These are phyloP conservation scores for Altica lythri DNA, from an alignment of 2,888 invertebrate species.

Conservation along the genomic window DNA sequence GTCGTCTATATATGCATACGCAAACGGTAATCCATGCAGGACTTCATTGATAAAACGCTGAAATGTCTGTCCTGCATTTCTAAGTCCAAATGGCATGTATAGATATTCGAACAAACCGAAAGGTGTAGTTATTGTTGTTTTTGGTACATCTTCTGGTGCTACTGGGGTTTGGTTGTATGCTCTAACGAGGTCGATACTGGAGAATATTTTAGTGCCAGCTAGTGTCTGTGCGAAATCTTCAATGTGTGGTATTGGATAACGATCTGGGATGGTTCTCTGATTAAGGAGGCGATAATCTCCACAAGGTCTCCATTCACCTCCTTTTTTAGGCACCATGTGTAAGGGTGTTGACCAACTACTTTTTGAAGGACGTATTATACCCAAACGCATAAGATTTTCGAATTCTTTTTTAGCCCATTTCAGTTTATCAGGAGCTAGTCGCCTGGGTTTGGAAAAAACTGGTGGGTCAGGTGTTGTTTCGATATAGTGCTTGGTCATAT, in stretches of 20 bases:
- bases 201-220: conserved; percentile 40
- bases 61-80: conserved; percentile 53
- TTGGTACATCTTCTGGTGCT: conserved; percentile 9
- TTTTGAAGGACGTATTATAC: conserved; percentile 10
- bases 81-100: no score
- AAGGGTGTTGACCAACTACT: conserved; percentile 8
- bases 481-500: background rate
- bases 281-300: no score
- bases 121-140: conserved; percentile 4
- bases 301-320: conserved; percentile 7
- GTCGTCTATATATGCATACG: conserved; percentile 49
- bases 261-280: no score
- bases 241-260: conserved; percentile 44
- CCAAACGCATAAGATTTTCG: background rate
- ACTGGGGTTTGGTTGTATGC: no score
- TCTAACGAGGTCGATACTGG: conserved; percentile 39
- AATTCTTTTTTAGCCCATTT: conserved; percentile 6
- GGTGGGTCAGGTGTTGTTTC: conserved; percentile 3
- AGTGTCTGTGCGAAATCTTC: conserved; percentile 46
- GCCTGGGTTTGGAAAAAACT: background rate
- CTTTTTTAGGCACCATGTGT: conserved; percentile 3
- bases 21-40: no score
- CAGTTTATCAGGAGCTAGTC: conserved; percentile 4
- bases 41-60: conserved; percentile 52
- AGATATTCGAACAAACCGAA: no score